Base-by-base conservation (phyloP, 2,113 vertebrate genomes). In the Engystomops pustulosus region DNA sequence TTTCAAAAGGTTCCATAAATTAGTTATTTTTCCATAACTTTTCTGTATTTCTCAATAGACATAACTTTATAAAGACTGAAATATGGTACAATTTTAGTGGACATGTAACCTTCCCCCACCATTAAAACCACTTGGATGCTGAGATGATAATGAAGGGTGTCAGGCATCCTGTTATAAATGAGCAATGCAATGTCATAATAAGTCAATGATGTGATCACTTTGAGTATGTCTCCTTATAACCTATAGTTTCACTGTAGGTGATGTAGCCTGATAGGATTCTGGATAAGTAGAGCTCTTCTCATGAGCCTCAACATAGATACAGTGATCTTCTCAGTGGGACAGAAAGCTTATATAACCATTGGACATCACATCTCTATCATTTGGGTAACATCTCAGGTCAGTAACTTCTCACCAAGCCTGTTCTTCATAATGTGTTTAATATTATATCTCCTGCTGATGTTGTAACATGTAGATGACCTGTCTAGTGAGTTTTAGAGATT, bases 381-480 rank as follows among this genome's bases (percentile, higher is more conserved):
- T 60, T 60, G 25, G 55, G 23, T 60, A 27, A 60, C 10, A 20
- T 60, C 25, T 2, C 55, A 60, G 55, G 55, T 60, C 55, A 60
- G 55, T 60, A 60, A 60, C 55, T 60, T 60, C 55, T 6, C 55
- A 60, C 55, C 55, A 60, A 25, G 55, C 27, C 55, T 60, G 25
- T 27, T 60, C 23, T 12, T n/a, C 55, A 60, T 60, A 60, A 60
- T 60, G n/a, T 60, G 55, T 14, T 25, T 58, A n/a, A 58, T 58
- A 20, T 58, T 58, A 58, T 60, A 27, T 27, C 23, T 12, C 55
- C 55, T 60, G 23, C 55, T 60, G 55, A 60, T 60, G 10, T 27
- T 60, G 20, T 55, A 55, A 60, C 23, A 60, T 60, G 27, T 14
- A 60, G 55, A 60, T 60, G 55, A 60, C 55, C 55, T 2, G 11